Evolutionary conservation across 53 echinoderm and acorn worm species (phyloP), one percentile per base, ranked within the genome.

Genomic region (Echinometra lucunter): DNA sequence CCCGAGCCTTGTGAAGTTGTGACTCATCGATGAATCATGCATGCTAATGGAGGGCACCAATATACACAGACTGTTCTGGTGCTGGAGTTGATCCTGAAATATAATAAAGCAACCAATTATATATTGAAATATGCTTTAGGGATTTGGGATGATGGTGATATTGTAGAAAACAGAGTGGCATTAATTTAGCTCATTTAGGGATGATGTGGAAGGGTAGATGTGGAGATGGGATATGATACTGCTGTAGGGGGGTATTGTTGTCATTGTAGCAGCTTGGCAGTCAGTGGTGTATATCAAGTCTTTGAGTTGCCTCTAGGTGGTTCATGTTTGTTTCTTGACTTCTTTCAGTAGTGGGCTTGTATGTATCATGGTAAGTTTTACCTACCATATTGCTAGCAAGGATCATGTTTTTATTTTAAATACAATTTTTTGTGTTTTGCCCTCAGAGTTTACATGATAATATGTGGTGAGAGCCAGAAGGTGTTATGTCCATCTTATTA

Each of bases 21-120:
- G 88, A 88, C 49, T 88, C 88, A 88, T 56, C 30, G 88, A 88
- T 88, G 88, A 88, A 88, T 88, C 88, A 88, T 55, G 27, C 88
- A 49, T 49, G n/a, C 56, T 55, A 53, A 55, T 56, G n/a, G 56
- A 38, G 37, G 49, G 34, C 32, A 88, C 55, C 53, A 15, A 4
- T 9, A 63, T 12, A 63, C 63, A 63, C 63, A 63, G 88, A 88
- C 28, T n/a, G 88, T 49, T 34, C 56, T 88, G 56, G 88, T 56
- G 88, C 49, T 56, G 7, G 49, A 55, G 56, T 55, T 49, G 34
- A 32, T 55, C 21, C 53, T 28, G 56, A 55, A 88, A 56, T 55
- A 56, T 12, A 34, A 88, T 49, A 56, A 56, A 88, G 56, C 16
- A 56, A 56, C 27, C 49, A 56, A 88, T 55, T 56, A 88, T 49